Base-by-base conservation (phyloP, 2,888 invertebrate species). In the Parasteatoda lunata region DNA sequence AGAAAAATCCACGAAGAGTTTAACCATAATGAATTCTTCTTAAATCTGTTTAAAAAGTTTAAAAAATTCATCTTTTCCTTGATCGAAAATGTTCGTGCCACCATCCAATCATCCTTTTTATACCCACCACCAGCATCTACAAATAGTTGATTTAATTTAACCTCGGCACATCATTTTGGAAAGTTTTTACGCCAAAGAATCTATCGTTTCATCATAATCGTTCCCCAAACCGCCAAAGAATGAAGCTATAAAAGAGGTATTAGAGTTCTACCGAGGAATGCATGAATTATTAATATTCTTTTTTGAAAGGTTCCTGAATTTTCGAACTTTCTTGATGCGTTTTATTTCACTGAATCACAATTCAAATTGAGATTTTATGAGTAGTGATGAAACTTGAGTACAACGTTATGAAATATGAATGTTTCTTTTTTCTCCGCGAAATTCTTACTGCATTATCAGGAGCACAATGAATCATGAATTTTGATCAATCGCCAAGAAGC, bases 231-330 rank as follows among this genome's bases (percentile, higher is more conserved):
- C 30, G 30, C 30, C 30, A 30, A 30, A 30, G 3, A 15, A 65
- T 49, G 45, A 30, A 49, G 48, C 80, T 59, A 73, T 80, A 65
- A 73, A 80, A 80, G n/a, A 52, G 5, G 71, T 52, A 73, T 72
- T 72, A 73, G 66, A 30, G 30, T 15, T 59, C 45, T 8, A 13
- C 49, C 13, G 15, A 79, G 64, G 66, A 80, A 52, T 80, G 72
- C 71, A 80, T 80, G 80, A 80, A 80, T 80, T 80, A 80, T 80
- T 80, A 80, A 72, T 73, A 80, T 80, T 66, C 49, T 80, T 73
- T 30, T 30, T 30, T 9, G 15, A 3, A 54, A 51, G 13, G 48
- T 8, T 15, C 48, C 13, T 30, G 52, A 70, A 45, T 70, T 79
- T 79, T 71, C 70, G 49, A 30, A 8, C 15, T 68, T 59, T 15